Conservation (phyloP, 2,797 vertebrate species). For the Allobates femoralis region DNA sequence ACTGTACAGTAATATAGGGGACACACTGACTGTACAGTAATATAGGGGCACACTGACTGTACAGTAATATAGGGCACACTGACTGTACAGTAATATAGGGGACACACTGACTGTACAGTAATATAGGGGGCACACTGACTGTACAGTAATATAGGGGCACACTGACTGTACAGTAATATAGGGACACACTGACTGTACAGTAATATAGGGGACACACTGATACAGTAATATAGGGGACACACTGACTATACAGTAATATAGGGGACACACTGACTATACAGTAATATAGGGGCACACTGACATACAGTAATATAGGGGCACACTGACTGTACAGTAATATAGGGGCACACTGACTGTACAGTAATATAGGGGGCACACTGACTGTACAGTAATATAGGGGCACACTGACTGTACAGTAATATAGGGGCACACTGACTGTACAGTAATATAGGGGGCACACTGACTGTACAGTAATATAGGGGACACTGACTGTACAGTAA, state of each 20-base stretch:
- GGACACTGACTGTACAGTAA: too few relatives aligned
- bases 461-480: too few relatives aligned
- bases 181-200: too few relatives aligned
- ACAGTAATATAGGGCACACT: neutral
- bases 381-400: too few relatives aligned
- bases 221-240: too few relatives aligned
- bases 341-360: neutral
- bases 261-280: neutral
- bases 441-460: too few relatives aligned
- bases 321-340: neutral
- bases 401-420: too few relatives aligned
- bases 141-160: too few relatives aligned
- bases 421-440: too few relatives aligned
- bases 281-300: neutral
- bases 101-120: neutral
- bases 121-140: too few relatives aligned
- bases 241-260: too few relatives aligned
- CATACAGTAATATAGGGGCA: neutral
- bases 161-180: neutral
- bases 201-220: neutral
- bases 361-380: neutral
- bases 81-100: slow-evolving; percentile 1
- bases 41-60: neutral
- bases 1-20: slow-evolving; percentile 1
- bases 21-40: too few relatives aligned